Evolutionary conservation across 2,888 invertebrate species (phyloP), one percentile per base, ranked within the genome.

Genomic region (Odontomyia ornata): DNA sequence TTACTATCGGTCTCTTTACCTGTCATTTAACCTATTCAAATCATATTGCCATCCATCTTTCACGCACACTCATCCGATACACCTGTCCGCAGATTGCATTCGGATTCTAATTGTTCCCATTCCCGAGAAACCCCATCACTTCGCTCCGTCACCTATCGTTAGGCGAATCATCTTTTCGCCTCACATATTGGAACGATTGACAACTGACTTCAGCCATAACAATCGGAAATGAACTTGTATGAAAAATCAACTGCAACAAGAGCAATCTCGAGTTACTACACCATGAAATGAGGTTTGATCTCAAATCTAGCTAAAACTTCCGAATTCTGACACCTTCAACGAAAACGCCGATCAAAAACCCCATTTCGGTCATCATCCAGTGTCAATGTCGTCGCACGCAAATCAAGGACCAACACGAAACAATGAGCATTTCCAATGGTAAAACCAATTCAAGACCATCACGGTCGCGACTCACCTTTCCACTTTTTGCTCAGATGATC

Each of bases 401-500:
- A 36, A 36, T 36, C 36, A 36, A 36, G 36, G 36, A 36, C 36
- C 36, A 9, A 3, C 5, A 36, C 9, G 36, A 9, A 36, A 36
- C 36, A 36, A 36, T 36, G 36, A 36, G 36, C n/a, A n/a, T 36
- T 36, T 25, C 28, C 46, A 69, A 67, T 67, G 67, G 27, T 9
- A 5, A 36, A 67, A 46, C 27, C 67, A 67, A 18, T 21, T 25
- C 15, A 15, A 30, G 64, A 23, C 64, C 64, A n/a, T 30, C 36
- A 5, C 36, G 64, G 64, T n/a, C 15, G 28, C 15, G 28, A 64
- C 64, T 64, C 30, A 64, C 46, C 43, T 67, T 43, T 67, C 67
- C 67, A 67, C 67, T 67, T 67, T 43, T 46, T 67, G 46, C 64
- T 64, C 30, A n/a, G n/a, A n/a, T 9, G 52, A 1, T 67, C 9